Percentiles rank a stretch among this genome's conserved stretches.
These are phyloP conservation scores for Oscheius sp. DNA, from an alignment of 2,888 invertebrate genomes.

Conservation along the genomic window DNA sequence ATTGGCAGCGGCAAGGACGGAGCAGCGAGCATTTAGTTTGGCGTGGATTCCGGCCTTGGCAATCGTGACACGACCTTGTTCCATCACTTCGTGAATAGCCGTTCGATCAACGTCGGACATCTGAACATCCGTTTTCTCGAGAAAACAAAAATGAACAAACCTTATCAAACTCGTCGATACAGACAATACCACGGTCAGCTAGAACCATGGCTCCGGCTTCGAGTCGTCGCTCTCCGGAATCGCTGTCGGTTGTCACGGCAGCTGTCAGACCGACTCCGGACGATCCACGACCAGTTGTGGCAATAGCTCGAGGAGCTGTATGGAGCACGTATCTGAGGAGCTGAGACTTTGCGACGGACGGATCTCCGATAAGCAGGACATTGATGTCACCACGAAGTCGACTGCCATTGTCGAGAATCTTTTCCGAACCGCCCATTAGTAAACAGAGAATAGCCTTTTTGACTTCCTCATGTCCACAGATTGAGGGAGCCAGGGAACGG, in stretches of 20 bases:
- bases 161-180: constrained; percentile 94
- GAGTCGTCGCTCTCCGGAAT: constrained; percentile 79
- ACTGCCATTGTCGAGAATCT: constrained; percentile 86
- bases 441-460: constrained; percentile 95
- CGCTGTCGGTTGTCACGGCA: constrained; percentile 94
- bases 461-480: constrained; percentile 94
- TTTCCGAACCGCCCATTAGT: constrained; percentile 93
- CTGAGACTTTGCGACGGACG: constrained; percentile 98
- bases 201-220: constrained; percentile 98
- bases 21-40: constrained; percentile 94
- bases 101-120: constrained; percentile 99
- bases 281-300: constrained; percentile 96
- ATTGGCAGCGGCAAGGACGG: constrained; percentile 98
- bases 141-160: constrained; percentile 41
- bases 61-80: constrained; percentile 94
- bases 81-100: constrained; percentile 99
- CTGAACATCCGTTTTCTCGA: constrained; percentile 76
- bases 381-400: constrained; percentile 90
- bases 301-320: constrained; percentile 93
- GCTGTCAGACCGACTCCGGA: constrained; percentile 98
- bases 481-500: constrained; percentile 94
- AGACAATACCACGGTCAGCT: constrained; percentile 95
- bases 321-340: constrained; percentile 86
- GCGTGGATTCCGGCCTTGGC: constrained; percentile 97
- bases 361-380: constrained; percentile 94